Conservation (phyloP, 2,797 vertebrate species). For the Muscicapa comitata region DNA sequence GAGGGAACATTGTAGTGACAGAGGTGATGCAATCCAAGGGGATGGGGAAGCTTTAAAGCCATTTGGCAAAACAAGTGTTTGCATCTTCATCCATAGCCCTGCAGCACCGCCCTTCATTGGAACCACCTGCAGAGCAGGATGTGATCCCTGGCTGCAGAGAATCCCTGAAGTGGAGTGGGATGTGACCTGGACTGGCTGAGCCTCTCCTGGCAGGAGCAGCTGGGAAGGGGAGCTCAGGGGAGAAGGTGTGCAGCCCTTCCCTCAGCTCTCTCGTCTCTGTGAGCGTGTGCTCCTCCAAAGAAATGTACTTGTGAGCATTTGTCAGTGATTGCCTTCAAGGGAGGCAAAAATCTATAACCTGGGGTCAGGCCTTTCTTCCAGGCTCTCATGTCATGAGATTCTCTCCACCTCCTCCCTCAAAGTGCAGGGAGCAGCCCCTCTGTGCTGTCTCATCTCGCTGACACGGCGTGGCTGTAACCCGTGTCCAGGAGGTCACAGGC, state of each 20-base stretch:
- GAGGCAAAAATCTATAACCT: neutral
- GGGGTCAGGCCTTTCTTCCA: neutral
- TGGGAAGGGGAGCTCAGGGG: neutral
- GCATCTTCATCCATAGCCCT: accelerated
- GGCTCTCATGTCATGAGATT: neutral
- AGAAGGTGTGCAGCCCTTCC: neutral
- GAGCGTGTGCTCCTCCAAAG: neutral
- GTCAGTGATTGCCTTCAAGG: neutral
- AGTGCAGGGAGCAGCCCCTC: neutral
- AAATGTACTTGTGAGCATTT: neutral
- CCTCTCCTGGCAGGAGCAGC: neutral
- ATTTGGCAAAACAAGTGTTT: neutral
- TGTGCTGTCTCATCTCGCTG: accelerated
- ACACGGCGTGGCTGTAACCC: neutral
- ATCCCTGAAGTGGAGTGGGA: neutral
- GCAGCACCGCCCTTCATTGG: accelerated
- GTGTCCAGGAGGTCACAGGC: neutral
- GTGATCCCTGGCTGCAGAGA: neutral
- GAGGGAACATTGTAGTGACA: neutral
- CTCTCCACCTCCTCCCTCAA: neutral
- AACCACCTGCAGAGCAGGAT: neutral
- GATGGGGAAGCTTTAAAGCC: neutral
- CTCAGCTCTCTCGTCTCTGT: neutral
- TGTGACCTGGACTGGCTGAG: neutral
- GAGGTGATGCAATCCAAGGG: neutral